Evolutionary conservation across 2,113 vertebrate species (phyloP).

Genomic region (Pelusios castaneus): DNA sequence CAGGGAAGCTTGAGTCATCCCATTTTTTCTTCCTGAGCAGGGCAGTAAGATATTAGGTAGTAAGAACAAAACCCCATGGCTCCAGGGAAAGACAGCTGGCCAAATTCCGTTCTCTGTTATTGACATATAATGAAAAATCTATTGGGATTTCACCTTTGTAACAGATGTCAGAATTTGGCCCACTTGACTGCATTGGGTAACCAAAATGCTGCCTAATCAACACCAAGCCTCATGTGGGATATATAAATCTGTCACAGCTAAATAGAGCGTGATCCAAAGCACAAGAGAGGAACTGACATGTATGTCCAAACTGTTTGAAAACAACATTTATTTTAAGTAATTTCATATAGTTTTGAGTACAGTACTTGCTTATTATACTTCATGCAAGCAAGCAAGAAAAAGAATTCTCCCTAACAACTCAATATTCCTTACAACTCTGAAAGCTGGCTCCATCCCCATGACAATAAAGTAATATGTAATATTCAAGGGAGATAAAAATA

Average conservation of each 20-base stretch:
- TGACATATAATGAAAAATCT: not conserved
- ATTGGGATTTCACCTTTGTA: constrained; percentile 25
- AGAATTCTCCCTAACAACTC: constrained; percentile 11
- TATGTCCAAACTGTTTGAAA: constrained; percentile 57
- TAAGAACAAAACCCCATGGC: not conserved
- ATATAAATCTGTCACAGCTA: constrained; percentile 24
- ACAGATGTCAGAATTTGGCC: constrained; percentile 15
- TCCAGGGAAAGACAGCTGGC: not conserved
- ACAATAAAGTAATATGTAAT: constrained; percentile 30
- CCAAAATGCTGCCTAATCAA: constrained; percentile 28
- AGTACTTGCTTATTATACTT: constrained; percentile 36
- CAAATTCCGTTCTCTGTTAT: not conserved
- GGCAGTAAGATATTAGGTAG: constrained; percentile 1
- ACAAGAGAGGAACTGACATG: constrained; percentile 45
- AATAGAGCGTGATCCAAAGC: constrained; percentile 58
- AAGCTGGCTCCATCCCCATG: constrained; percentile 3
- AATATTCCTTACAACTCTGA: not conserved
- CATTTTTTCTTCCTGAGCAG: constrained; percentile 41
- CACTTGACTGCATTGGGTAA: not conserved
- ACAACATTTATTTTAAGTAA: constrained; percentile 59
- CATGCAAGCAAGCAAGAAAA: not conserved
- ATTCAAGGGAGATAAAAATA: not conserved
- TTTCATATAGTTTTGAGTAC: constrained; percentile 50
- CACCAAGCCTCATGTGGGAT: constrained; percentile 43
- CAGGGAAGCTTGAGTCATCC: not conserved